Percentiles rank a stretch among this genome's conserved stretches.
These are phyloP conservation scores for Oxytorus armatus DNA, from an alignment of 2,888 invertebrate species.

Conservation along the genomic window DNA sequence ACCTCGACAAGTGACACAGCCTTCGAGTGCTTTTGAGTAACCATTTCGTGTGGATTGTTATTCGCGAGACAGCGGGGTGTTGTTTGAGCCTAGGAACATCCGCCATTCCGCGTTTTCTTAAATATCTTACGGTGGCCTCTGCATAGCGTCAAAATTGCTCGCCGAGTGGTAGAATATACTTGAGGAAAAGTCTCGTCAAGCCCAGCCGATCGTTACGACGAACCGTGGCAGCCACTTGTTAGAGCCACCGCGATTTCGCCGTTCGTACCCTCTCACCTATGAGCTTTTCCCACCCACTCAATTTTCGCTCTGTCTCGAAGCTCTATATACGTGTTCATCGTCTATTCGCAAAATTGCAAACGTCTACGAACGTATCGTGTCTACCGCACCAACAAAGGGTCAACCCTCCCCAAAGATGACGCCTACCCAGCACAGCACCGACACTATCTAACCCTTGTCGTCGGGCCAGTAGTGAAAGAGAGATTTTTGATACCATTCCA, in stretches of 20 bases:
- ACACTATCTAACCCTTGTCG: conserved; percentile 1
- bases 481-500: background rate
- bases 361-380: conserved; percentile 5
- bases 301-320: conserved; percentile 37
- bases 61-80: background rate
- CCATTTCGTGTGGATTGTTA: background rate
- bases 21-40: background rate
- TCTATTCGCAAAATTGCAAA: background rate
- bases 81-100: background rate
- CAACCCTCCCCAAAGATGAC: conserved; percentile 20
- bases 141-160: conserved; percentile 14
- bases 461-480: background rate
- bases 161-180: conserved; percentile 43
- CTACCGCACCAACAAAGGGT: conserved; percentile 42
- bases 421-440: background rate
- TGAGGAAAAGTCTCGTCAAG: conserved; percentile 71
- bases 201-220: conserved; percentile 77
- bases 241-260: conserved; percentile 71
- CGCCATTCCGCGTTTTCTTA: background rate
- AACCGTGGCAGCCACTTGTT: conserved; percentile 78
- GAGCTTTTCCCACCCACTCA: conserved; percentile 38
- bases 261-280: conserved; percentile 71
- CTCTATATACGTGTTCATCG: background rate
- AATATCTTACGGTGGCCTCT: conserved; percentile 42
- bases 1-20: too few relatives aligned